Evolutionary conservation across 2,888 invertebrate genomes (phyloP), one percentile per base, ranked within the genome.

Genomic region (Sepioteuthis lessoniana): DNA sequence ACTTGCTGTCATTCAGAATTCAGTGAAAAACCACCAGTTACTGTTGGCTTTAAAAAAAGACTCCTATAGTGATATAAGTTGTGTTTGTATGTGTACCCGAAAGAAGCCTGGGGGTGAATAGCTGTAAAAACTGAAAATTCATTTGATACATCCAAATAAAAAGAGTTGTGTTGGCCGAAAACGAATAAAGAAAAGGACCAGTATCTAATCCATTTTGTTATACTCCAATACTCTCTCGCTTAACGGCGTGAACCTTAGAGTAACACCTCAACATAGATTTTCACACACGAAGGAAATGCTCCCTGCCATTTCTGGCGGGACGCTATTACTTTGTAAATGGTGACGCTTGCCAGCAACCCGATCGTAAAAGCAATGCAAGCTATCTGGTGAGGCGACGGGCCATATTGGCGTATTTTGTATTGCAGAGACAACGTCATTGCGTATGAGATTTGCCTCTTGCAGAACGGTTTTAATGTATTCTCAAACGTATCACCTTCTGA

Each of bases 181-280:
- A 42, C 7, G 7, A 7, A 42, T 42, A 42, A 7, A 47, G 7
- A 47, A 47, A 21, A 55, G 21, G 55, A 25, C 55, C 55, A 55
- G 55, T 25, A 55, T 55, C 25, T 55, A 55, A 55, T 0, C 55
- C 2, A 55, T 55, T 55, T 7, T 55, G 5, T 55, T 25, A 25
- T 21, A 25, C 55, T 21, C 55, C 21, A 55, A 55, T 0, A 55
- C 50, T 21, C 31, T 31, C 0, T 25, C 8, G 28, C 35, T n/a
- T 76, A 16, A 76, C 76, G n/a, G 10, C 13, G 35, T 13, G 16
- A 76, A n/a, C n/a, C n/a, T 76, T 35, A n/a, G n/a, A 35, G n/a
- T 76, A n/a, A 76, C 76, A 35, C 76, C 76, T 76, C n/a, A 76
- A n/a, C 76, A 35, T 76, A n/a, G 76, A 76, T 76, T 76, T 76